phyloP scores from a whole-genome alignment of 2,888 invertebrate species.

The Cheilosia pagana region DNA sequence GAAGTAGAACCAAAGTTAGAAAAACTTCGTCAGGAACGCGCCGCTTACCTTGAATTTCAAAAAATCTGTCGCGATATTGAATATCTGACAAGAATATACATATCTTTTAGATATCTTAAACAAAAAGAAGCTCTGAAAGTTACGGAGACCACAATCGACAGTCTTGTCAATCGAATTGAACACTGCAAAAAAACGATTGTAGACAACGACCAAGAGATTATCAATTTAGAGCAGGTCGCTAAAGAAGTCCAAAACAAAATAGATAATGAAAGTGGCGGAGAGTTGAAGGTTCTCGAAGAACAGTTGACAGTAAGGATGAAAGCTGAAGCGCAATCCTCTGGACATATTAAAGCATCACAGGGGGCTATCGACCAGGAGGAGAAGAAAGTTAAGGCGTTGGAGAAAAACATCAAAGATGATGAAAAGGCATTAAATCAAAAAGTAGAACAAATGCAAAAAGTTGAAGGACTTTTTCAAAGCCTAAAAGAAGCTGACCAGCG shows the following conservation, averaged over 20 bases:
- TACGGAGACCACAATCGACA: slow-evolving; percentile 85
- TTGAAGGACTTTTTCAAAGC: slow-evolving; percentile 87
- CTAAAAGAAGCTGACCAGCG: slow-evolving; percentile 88
- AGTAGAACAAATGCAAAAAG: slow-evolving; percentile 85
- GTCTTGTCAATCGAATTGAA: slow-evolving; percentile 85
- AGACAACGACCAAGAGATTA: slow-evolving; percentile 85
- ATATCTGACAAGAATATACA: slow-evolving; percentile 88
- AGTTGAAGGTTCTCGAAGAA: slow-evolving; percentile 87
- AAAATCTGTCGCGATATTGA: slow-evolving; percentile 93
- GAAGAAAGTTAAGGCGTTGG: slow-evolving; percentile 87
- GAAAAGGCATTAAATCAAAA: slow-evolving; percentile 86
- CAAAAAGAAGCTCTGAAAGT: slow-evolving; percentile 84
- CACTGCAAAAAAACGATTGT: slow-evolving; percentile 85
- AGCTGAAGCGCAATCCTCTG: slow-evolving; percentile 87
- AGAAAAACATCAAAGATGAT: slow-evolving; percentile 88
- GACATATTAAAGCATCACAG: slow-evolving; percentile 87
- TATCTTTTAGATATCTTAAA: slow-evolving; percentile 84
- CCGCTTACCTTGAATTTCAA: slow-evolving; percentile 94
- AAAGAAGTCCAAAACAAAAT: slow-evolving; percentile 87
- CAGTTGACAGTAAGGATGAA: slow-evolving; percentile 87
- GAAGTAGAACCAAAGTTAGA: slow-evolving; percentile 95
- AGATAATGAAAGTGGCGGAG: slow-evolving; percentile 88
- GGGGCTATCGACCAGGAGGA: slow-evolving; percentile 88
- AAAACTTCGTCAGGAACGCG: slow-evolving; percentile 92
- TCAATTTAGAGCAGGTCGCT: slow-evolving; percentile 85